phyloP scores from a whole-genome alignment of 2,888 invertebrate species.

The Furcula furcula region DNA sequence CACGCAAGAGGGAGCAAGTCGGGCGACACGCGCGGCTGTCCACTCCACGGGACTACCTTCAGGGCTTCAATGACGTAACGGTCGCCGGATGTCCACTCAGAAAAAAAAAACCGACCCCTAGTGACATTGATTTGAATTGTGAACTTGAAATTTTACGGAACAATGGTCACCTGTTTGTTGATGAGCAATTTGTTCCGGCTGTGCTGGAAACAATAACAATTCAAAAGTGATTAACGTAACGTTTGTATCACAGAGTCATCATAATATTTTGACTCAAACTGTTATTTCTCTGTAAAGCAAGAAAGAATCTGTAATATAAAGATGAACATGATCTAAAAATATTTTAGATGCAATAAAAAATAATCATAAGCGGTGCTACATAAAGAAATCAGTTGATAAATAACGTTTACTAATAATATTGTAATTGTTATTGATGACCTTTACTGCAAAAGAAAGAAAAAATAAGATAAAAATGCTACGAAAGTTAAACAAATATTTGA shows the following conservation, averaged over 20 bases:
- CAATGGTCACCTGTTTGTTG: slow-evolving; percentile 22
- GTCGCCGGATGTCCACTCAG: slow-evolving; percentile 31
- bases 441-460: slow-evolving; percentile 11
- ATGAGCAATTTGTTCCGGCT: slow-evolving; percentile 13
- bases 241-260: slow-evolving; percentile 9
- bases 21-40: slow-evolving; percentile 47
- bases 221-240: slow-evolving; percentile 11
- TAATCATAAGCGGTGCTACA: too few relatives aligned
- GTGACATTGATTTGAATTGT: slow-evolving; percentile 59
- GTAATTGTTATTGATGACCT: background rate
- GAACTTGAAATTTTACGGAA: slow-evolving; percentile 41
- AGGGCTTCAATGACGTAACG: slow-evolving; percentile 57
- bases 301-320: too few relatives aligned
- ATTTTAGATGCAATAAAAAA: too few relatives aligned
- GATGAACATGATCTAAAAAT: too few relatives aligned
- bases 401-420: background rate
- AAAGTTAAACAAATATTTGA: slow-evolving; percentile 13
- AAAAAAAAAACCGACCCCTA: slow-evolving; percentile 37
- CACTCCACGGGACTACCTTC: slow-evolving; percentile 43
- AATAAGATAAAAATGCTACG: slow-evolving; percentile 11
- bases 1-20: slow-evolving; percentile 59
- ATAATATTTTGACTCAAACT: too few relatives aligned
- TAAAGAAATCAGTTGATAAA: background rate
- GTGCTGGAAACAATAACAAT: slow-evolving; percentile 8
- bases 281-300: too few relatives aligned